Evolutionary conservation across 1,140 invertebrate genomes (phyloP).

Genomic region (Potamilus streckersoni): DNA sequence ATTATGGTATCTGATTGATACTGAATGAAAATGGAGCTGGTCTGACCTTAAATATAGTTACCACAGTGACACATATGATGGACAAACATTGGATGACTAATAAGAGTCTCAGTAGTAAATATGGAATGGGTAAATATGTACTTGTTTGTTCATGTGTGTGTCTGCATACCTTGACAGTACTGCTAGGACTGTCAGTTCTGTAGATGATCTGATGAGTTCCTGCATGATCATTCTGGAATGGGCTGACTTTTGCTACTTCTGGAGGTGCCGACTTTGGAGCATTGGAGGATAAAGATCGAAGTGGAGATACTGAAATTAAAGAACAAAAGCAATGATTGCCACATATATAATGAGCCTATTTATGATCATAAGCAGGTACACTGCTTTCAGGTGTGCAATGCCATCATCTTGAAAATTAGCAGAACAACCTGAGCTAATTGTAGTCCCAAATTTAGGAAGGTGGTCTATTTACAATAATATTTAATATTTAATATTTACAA

Average conservation of each 20-base stretch:
- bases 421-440: neutral
- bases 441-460: neutral
- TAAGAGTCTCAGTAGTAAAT: neutral
- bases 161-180: constrained; percentile 33
- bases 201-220: constrained; percentile 53
- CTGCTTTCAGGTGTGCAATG: constrained; percentile 1
- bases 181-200: constrained; percentile 39
- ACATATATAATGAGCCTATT: constrained; percentile 7
- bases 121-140: constrained; percentile 1
- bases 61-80: no score
- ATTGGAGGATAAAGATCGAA: constrained; percentile 39
- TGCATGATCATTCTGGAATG: constrained; percentile 49
- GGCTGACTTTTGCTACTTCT: constrained; percentile 13
- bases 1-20: no score
- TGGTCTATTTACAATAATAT: no score
- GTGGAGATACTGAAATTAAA: constrained; percentile 56
- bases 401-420: neutral
- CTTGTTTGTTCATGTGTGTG: neutral
- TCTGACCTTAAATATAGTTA: no score
- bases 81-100: no score
- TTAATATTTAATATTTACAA: no score
- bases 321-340: constrained; percentile 21
- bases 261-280: constrained; percentile 59
- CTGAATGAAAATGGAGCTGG: no score
- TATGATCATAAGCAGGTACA: constrained; percentile 9